Evolutionary conservation across 2,888 invertebrate species (phyloP).

Genomic region (Lepidonotus clava): DNA sequence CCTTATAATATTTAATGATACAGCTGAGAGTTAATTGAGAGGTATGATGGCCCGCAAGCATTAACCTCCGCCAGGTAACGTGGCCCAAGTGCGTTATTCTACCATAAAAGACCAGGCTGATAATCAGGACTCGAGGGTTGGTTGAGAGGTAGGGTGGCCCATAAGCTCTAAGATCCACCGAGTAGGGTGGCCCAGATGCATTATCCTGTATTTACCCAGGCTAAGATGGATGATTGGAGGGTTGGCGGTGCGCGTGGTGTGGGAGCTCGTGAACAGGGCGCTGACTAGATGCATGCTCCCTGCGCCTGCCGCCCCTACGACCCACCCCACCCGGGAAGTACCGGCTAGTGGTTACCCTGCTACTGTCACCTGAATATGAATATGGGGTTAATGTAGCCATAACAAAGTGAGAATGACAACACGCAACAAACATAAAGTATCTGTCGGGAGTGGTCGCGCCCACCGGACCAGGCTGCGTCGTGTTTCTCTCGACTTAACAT

Average conservation of each 20-base stretch:
- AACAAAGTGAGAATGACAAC: constrained; percentile 20
- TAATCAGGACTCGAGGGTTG: neutral
- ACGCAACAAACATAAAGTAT: constrained; percentile 16
- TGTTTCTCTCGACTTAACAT: neutral
- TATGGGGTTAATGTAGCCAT: neutral
- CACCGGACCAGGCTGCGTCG: too few relatives aligned
- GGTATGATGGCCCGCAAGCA: too few relatives aligned
- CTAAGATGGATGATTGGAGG: too few relatives aligned
- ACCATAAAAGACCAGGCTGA: too few relatives aligned
- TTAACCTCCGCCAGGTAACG: too few relatives aligned
- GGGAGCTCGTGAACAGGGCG: neutral
- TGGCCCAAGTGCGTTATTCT: too few relatives aligned
- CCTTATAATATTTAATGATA: too few relatives aligned
- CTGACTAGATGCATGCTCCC: neutral
- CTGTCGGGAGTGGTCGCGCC: constrained; percentile 5
- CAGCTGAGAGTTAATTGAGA: too few relatives aligned
- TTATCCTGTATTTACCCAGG: neutral
- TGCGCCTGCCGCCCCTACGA: neutral
- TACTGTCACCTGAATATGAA: neutral
- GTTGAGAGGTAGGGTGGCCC: neutral
- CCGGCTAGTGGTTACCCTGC: neutral
- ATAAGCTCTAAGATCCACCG: neutral
- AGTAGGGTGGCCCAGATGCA: neutral
- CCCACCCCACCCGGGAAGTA: neutral
- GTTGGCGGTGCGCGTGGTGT: neutral